Percentiles rank a stretch among this genome's conserved stretches.
Evolutionary conservation across 2,888 invertebrate species (phyloP).

Genomic region (Malachius bipustulatus): DNA sequence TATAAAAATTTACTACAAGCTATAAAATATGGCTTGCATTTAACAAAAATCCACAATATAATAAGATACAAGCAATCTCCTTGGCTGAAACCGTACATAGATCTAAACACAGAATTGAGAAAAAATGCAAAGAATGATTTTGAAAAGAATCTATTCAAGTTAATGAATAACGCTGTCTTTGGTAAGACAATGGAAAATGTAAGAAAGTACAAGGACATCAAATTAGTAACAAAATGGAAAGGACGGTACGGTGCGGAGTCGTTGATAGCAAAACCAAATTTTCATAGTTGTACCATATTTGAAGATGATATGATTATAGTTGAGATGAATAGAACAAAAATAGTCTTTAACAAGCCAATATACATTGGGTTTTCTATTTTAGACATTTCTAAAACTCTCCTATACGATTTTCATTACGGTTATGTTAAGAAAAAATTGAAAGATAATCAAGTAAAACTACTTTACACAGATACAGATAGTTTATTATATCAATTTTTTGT

Average conservation of each 20-base stretch:
- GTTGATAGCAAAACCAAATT: conserved; percentile 17
- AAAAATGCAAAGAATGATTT: conserved; percentile 15
- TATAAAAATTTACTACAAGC: conserved; percentile 6
- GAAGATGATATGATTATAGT: conserved; percentile 13
- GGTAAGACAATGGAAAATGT: conserved; percentile 19
- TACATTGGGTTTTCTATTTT: conserved; percentile 19
- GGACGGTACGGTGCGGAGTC: conserved; percentile 13
- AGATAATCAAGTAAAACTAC: conserved; percentile 15
- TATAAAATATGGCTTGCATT: conserved; percentile 3
- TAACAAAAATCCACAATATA: conserved; percentile 4
- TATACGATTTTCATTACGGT: conserved; percentile 22
- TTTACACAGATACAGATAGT: conserved; percentile 12
- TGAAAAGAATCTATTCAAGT: conserved; percentile 16
- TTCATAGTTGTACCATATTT: conserved; percentile 16
- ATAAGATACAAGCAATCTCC: conserved; percentile 2
- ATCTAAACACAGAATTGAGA: conserved; percentile 14
- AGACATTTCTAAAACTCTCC: conserved; percentile 19
- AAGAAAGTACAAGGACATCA: too few relatives aligned
- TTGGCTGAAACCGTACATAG: conserved; percentile 19
- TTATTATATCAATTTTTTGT: conserved; percentile 8
- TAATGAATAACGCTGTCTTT: conserved; percentile 18
- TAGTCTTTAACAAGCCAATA: conserved; percentile 20
- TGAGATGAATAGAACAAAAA: conserved; percentile 15
- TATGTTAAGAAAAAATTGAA: too few relatives aligned
- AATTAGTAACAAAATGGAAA: conserved; percentile 14